A percentile compares a stretch with the other conserved stretches of the same genome.
phyloP scores from a whole-genome alignment of 2,888 invertebrate genomes.

The Lithophane leautieri region DNA sequence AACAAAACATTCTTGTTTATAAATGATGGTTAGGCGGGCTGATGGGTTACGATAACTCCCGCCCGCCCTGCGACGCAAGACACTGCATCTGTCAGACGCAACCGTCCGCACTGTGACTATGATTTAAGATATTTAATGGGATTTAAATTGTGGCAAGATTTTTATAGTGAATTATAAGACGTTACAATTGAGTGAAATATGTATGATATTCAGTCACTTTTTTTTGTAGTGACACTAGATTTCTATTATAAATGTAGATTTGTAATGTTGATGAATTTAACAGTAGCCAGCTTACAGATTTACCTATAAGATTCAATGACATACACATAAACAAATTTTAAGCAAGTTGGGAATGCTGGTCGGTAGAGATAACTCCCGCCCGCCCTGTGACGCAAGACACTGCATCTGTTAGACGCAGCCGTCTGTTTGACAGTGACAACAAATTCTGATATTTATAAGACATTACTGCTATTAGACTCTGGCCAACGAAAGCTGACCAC shows the following conservation, averaged over 20 bases:
- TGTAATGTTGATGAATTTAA: background rate
- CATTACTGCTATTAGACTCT: too few species aligned
- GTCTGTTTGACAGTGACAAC: conserved; percentile 35
- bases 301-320: background rate
- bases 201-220: background rate
- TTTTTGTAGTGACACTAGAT: background rate
- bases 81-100: conserved; percentile 67
- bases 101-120: conserved; percentile 49
- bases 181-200: background rate
- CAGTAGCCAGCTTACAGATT: background rate
- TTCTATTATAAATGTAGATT: background rate
- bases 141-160: background rate
- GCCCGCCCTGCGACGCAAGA: conserved; percentile 69
- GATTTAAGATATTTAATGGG: background rate
- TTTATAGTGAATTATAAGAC: background rate
- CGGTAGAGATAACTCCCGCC: conserved; percentile 73
- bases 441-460: background rate
- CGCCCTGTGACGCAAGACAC: conserved; percentile 56
- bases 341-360: conserved; percentile 66
- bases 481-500: too few species aligned
- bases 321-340: conserved; percentile 1
- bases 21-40: conserved; percentile 63
- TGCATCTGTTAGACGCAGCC: conserved; percentile 57
- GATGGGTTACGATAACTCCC: conserved; percentile 75
- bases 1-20: background rate